A percentile compares a stretch with the other conserved stretches of the same genome.
Conservation (phyloP, 1,140 invertebrate genomes). For the Delia radicum region DNA sequence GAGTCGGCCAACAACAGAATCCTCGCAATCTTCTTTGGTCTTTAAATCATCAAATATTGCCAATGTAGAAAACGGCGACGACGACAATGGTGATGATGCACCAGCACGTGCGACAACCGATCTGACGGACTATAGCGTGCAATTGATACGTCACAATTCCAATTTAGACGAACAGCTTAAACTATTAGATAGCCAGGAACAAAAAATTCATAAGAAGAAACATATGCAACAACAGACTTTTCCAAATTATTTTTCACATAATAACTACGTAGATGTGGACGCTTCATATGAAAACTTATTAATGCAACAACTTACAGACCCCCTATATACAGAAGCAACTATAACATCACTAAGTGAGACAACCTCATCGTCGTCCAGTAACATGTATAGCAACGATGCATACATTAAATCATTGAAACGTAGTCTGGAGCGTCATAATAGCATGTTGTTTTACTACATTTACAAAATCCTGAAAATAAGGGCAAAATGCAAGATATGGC, state of each 20-base stretch:
- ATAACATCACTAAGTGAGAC: neutral
- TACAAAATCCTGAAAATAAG: constrained; percentile 49
- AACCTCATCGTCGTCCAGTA: constrained; percentile 25
- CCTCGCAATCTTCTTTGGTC: neutral
- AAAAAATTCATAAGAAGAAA: constrained; percentile 44
- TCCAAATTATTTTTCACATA: neutral
- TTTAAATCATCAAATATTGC: neutral
- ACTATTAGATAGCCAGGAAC: constrained; percentile 46
- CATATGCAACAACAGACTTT: neutral
- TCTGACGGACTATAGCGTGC: constrained; percentile 33
- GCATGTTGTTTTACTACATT: constrained; percentile 51
- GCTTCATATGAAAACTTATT: neutral
- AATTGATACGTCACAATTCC: constrained; percentile 46
- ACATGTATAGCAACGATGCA: constrained; percentile 50
- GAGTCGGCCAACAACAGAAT: neutral
- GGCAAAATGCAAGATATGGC: constrained; percentile 16
- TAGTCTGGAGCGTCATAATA: constrained; percentile 50
- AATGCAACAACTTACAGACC: neutral
- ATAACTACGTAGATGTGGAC: neutral
- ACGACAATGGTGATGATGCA: neutral
- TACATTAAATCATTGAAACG: constrained; percentile 51
- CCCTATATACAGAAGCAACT: no score
- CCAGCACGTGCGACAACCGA: neutral
- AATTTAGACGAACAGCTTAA: constrained; percentile 51
- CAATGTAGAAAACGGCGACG: neutral